Base-by-base conservation (phyloP, 2,888 invertebrate genomes). In the Anorthoa munda region DNA sequence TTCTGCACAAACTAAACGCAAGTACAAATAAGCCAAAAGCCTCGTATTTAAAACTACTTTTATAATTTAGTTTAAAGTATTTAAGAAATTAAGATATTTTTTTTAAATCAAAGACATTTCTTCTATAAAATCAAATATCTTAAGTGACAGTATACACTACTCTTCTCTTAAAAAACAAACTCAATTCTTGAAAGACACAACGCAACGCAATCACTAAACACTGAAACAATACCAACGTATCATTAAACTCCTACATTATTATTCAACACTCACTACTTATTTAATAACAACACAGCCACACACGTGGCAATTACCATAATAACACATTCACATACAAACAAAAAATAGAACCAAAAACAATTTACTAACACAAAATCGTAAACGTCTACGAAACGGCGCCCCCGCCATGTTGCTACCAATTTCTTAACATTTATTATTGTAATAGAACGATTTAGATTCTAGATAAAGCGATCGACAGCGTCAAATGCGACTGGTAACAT, bases 381-480 rank as follows among this genome's bases (percentile, higher is more conserved):
- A 78, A 82, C 45, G n/a, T 67, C 58, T 26, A 50, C 53, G 0
- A 63, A 77, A 75, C 48, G 60, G 69, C 69, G 61, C 53, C 39
- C 55, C 61, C 61, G 61, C 39, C 46, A 75, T 73, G 56, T 76
- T 74, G 85, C 72, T 73, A 79, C 75, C 81, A 83, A 86, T 84
- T 88, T 88, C 82, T 73, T 84, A 84, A 75, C 85, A 86, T 85
- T 88, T 82, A 74, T 82, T 85, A 79, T 81, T 87, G 76, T 89
- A 91, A 89, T 90, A 88, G 79, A 84, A 88, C 88, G 86, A 87
- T 90, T 89, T 88, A 89, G 86, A 91, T 90, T 88, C 90, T 83
- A 86, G 91, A 93, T 94, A 91, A 90, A 93, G 93, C 87, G 87
- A 92, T 94, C 88, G 87, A 86, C 88, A 88, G 91, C 91, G 92